Base-by-base conservation (phyloP, 2,797 vertebrate genomes). In the Tiaroga cobitis region DNA sequence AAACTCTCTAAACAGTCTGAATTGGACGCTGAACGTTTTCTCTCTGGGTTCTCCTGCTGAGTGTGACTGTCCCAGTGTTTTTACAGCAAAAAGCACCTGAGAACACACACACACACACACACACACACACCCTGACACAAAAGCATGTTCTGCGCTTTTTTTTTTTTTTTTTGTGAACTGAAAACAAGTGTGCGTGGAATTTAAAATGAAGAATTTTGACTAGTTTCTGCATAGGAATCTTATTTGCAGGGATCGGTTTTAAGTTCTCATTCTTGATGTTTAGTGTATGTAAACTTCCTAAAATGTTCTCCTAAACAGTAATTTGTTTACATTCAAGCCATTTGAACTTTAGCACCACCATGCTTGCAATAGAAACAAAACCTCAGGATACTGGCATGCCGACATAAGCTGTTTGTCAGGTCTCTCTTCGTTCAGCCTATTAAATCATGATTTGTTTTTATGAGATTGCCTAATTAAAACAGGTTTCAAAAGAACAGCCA, bases 1-100 rank as follows among this genome's bases (percentile, higher is more conserved):
- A 80, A 89, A 90, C 88, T 86, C 82, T 88, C 76, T 74, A 61
- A 61, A 80, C 81, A 78, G 80, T 84, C 85, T 81, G 87, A 89
- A 92, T 79, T 92, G 92, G 91, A 92, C 51, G 29, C 72, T 80
- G 89, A 54, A 90, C 90, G 90, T 93, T 92, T 88, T 92, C 90
- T 89, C 90, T 90, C 86, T 6, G 37, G 43, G 16, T 72, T 80
- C 89, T 90, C 93, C 94, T 89, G 39, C 93, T 90, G 92, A 83
- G 93, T 91, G 81, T 9, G 69, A 10, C 90, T 87, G 41, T 87
- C 67, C 76, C 26, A 77, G 80, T 63, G 85, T 90, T 89, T 88
- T 89, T 88, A 89, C 86, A 86, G 88, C 76, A 85, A 83, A 87
- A 80, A 74, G 86, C 89, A 87, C 83, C 86, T 59, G 90, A 88